Base-by-base conservation (phyloP, 2,888 invertebrate species). In the Gisinianus flammeolus region DNA sequence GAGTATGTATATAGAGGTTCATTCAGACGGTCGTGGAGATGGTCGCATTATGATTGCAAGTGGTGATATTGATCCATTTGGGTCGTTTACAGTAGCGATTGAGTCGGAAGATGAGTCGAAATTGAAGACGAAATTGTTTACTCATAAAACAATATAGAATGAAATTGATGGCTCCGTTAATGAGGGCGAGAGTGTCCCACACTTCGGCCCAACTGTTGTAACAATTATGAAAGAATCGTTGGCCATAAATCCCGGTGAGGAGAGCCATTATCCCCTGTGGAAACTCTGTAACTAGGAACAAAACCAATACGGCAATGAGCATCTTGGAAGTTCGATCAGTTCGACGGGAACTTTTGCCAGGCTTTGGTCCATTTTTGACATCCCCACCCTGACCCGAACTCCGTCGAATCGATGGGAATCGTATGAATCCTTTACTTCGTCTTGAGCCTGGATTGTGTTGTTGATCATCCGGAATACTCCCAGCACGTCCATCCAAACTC, bases 161-260 rank as follows among this genome's bases (percentile, higher is more conserved):
- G 85, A 90, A 90, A 85, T 90, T 90, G 77, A 90, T 88, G 30
- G 89, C 87, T 80, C 89, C 88, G 85, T 90, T 90, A 78, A 88
- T 86, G 69, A 90, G 87, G 0, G 90, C 89, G 81, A 89, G 85
- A 31, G 89, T 86, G 85, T 90, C 89, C 85, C 89, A 87, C 33
- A 89, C 83, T 80, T 90, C 89, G 16, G 85, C 89, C 77, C 89
- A 88, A 56, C 83, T 79, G 71, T 81, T 81, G 85, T 90, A 89
- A 79, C 86, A 86, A 44, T 85, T 83, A 69, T 80, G 80, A 77
- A 86, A 86, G 85, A 89, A 89, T 10, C 83, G 83, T 69, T 87
- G 86, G 2, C 91, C 90, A 68, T 92, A 87, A 73, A 93, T 88
- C 0, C 92, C 92, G 77, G 91, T 92, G 85, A 93, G 88, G 68